These are phyloP conservation scores for Clarias gariepinus DNA, from an alignment of 2,113 vertebrate genomes.

Conservation along the genomic window DNA sequence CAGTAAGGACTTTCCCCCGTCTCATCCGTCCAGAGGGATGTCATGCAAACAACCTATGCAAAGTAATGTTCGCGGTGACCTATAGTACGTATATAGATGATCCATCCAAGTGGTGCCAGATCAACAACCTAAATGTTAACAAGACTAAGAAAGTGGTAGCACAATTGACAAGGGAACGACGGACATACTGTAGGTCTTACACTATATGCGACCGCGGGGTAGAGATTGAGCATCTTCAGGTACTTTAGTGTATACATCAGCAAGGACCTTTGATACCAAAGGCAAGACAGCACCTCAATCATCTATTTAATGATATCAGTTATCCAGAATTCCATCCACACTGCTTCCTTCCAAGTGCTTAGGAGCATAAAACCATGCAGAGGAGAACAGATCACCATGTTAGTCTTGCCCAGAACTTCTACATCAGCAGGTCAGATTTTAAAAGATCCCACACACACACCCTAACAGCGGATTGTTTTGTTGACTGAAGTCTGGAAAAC, in stretches of 20 bases:
- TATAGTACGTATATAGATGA: neutral
- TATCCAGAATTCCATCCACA: neutral
- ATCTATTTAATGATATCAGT: neutral
- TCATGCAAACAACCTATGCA: no score
- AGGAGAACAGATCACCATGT: neutral
- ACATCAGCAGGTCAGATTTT: neutral
- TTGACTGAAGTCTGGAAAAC: neutral
- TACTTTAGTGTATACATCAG: neutral
- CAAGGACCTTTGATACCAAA: neutral
- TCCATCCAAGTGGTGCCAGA: neutral
- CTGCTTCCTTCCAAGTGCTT: neutral
- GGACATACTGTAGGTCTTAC: neutral
- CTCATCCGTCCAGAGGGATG: no score
- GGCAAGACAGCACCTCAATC: neutral
- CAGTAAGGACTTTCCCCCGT: no score
- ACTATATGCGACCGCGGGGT: neutral
- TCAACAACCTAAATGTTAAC: neutral
- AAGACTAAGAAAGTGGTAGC: neutral
- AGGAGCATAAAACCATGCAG: neutral
- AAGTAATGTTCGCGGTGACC: neutral
- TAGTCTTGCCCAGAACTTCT: neutral
- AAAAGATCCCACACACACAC: neutral
- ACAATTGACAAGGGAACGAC: neutral
- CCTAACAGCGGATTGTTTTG: neutral
- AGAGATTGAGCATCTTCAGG: neutral